Evolutionary conservation across 2,797 vertebrate species (phyloP).

Genomic region (Emys orbicularis): DNA sequence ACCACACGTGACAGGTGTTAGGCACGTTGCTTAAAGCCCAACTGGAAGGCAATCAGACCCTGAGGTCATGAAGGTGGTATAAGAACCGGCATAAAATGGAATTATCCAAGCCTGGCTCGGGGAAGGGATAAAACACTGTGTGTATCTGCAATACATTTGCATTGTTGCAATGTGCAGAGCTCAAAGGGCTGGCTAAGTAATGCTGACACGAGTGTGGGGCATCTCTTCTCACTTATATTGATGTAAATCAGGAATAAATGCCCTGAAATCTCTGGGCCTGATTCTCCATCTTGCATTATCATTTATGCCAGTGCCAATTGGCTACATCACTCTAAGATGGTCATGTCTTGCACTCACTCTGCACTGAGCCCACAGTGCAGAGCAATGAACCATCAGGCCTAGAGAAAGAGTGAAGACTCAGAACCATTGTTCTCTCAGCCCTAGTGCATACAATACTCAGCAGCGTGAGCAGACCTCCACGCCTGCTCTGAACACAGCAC

Average conservation of each 20-base stretch:
- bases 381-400: background rate
- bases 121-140: background rate
- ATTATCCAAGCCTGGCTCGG: background rate
- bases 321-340: background rate
- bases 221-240: background rate
- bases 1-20: background rate
- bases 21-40: background rate
- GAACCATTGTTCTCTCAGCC: background rate
- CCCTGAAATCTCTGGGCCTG: accelerated
- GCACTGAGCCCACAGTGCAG: background rate
- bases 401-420: background rate
- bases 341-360: background rate
- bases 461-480: background rate
- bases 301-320: background rate
- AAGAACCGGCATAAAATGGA: background rate
- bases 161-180: background rate
- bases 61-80: background rate
- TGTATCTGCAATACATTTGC: background rate
- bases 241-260: background rate
- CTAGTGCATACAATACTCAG: background rate
- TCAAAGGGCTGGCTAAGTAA: background rate
- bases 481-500: background rate
- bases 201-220: background rate
- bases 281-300: background rate
- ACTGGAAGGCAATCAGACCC: background rate